Evolutionary conservation across 1,140 invertebrate genomes (phyloP), one percentile per base, ranked within the genome.

Genomic region (Drosophila cardini): DNA sequence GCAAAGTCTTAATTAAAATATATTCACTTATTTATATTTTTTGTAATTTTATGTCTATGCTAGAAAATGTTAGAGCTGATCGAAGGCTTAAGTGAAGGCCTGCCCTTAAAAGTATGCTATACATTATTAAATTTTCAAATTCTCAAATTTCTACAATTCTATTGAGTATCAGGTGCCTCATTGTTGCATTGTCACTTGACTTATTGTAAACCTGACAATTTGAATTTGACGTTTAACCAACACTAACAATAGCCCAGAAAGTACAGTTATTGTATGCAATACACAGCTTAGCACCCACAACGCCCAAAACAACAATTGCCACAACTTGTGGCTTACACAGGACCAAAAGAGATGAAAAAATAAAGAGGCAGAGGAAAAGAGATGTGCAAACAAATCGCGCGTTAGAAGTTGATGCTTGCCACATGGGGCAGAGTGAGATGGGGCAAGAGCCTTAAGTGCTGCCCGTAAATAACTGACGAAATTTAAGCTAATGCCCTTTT

Each of bases 401-500:
- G 45, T 32, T 30, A 32, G 26, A 26, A 13, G 10, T 30, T 2
- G 45, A 1, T 50, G 21, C 46, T 58, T 45, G 40, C 40, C 40
- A 45, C 43, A 61, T 61, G 45, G 21, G 58, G 58, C 43, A 60
- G 9, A 30, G n/a, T n/a, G n/a, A n/a, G 10, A 10, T 16, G 16
- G 4, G 55, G 38, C 21, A 30, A 8, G 21, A 30, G 8, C 40
- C 16, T 62, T 62, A 26, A 62, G 30, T 48, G 26, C 30, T 10
- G 16, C 2, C 62, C 26, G 62, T 64, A 43, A 64, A 64, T 64
- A 64, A 55, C 62, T 43, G 48, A 30, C 46, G 15, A 64, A 43
- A 43, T 64, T 55, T 43, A 53, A 64, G 62, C 38, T 64, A 55
- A 64, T 64, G 48, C 36, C 13, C 13, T 15, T 45, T 15, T 50